Evolutionary conservation across 2,113 vertebrate genomes (phyloP), one percentile per base, ranked within the genome.

Genomic region (Oncorhynchus kisutch): DNA sequence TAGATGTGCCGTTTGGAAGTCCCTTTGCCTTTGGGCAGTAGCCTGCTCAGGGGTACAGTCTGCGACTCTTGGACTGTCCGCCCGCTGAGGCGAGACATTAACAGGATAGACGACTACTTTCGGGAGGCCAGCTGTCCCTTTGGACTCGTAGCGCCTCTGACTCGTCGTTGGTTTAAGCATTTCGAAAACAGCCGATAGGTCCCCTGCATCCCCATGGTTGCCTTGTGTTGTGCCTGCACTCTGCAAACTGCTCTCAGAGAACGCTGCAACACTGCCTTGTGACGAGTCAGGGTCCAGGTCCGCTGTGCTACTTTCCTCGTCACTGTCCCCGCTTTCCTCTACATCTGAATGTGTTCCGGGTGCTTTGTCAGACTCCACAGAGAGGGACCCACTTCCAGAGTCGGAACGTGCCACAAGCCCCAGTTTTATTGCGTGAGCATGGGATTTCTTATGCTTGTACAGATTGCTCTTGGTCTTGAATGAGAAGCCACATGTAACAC

Each of bases 401-500:
- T 98, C 98, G 1, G 96, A 94, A 0, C 96, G 95, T 4, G 94
- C 90, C 71, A 96, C 94, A 18, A 98, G 95, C 13, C 96, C 97
- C 75, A 99, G 94, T 88, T 99, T 99, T 84, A 99, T 97, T 13
- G 97, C 96, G 3, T 99, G 98, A 1, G 98, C 97, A 22, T 99
- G 97, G 25, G 98, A 99, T 39, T 99, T 99, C 89, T 98, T 99
- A 95, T 99, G 98, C 95, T 99, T 99, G 88, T 99, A 99, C 60
- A 99, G 89, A 87, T 99, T 99, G 88, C 97, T 99, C 93, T 99
- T 99, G 79, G 98, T 99, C 91, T 99, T 99, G 89, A 99, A 99
- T 0, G 98, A 99, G 91, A 99, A 99, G n/a, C 97, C 97, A 82
- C 98, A 99, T 0, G 98, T 99, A 70, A 98, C 93, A 82, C 98